Percentiles rank a stretch among this genome's conserved stretches.
Conservation (phyloP, 2,888 invertebrate genomes). For the Aleiodes alternator region DNA sequence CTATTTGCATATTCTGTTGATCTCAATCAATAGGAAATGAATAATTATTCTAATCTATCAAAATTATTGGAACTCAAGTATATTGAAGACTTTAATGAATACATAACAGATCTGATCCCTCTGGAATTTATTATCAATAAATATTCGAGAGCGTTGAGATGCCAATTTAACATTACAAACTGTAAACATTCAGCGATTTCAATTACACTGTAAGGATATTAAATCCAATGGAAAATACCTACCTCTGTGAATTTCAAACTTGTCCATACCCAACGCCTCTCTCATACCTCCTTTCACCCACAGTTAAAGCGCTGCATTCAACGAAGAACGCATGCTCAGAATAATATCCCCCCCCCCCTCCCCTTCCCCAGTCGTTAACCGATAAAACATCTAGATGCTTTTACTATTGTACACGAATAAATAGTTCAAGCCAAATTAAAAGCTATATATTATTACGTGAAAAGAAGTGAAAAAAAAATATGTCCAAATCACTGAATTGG, state of each 20-base stretch:
- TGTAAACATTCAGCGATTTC: slow-evolving; percentile 38
- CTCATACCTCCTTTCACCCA: slow-evolving; percentile 6
- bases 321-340: slow-evolving; percentile 53
- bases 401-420: slow-evolving; percentile 53
- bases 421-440: slow-evolving; percentile 57
- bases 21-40: no score
- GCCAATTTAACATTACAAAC: no score
- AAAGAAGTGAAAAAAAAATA: slow-evolving; percentile 21
- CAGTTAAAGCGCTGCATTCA: slow-evolving; percentile 11
- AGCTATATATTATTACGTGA: slow-evolving; percentile 51
- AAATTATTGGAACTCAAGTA: no score
- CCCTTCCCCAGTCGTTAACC: slow-evolving; percentile 3
- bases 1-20: no score
- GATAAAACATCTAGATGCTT: slow-evolving; percentile 52
- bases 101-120: no score
- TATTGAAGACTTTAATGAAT: no score
- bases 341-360: slow-evolving; percentile 49
- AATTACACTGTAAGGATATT: slow-evolving; percentile 54
- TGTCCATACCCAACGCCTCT: slow-evolving; percentile 29
- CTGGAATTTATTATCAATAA: no score
- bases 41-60: no score
- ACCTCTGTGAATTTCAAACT: no score
- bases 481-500: slow-evolving; percentile 34
- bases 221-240: slow-evolving; percentile 55
- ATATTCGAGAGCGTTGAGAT: no score